These are phyloP conservation scores for Rambutsinella grinnellia DNA, from an alignment of 2,888 invertebrate genomes.

Conservation along the genomic window DNA sequence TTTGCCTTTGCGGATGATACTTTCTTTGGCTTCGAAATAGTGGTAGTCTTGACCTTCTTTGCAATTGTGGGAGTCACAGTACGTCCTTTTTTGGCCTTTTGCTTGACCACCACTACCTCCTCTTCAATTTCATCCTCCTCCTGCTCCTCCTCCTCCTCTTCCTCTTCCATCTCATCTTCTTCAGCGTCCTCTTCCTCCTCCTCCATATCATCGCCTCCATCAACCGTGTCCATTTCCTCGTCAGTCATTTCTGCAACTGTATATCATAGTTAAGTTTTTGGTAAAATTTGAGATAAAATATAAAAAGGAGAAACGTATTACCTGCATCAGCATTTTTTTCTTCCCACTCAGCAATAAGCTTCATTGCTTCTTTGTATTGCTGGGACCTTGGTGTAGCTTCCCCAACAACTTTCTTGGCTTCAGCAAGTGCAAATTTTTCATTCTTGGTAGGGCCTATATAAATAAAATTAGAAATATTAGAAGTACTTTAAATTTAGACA, in stretches of 20 bases:
- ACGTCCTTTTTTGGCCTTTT: too few species aligned
- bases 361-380: constrained; percentile 15
- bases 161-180: background rate
- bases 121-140: constrained; percentile 1
- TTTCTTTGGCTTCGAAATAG: background rate
- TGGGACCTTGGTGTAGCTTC: background rate
- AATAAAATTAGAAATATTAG: background rate
- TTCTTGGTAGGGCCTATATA: background rate
- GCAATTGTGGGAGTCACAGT: background rate
- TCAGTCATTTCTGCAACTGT: background rate
- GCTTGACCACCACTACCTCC: background rate
- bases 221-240: background rate
- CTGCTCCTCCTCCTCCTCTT: background rate
- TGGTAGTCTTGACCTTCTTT: background rate
- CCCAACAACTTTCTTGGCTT: background rate
- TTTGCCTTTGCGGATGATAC: background rate
- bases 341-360: background rate
- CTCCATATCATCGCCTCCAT: background rate
- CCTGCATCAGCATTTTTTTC: too few species aligned
- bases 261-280: background rate
- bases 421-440: background rate
- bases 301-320: background rate
- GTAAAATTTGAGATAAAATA: background rate
- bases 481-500: too few species aligned
- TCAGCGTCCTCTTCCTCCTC: background rate